Evolutionary conservation across 2,888 invertebrate species (phyloP).

Genomic region (Lepas anatifera): DNA sequence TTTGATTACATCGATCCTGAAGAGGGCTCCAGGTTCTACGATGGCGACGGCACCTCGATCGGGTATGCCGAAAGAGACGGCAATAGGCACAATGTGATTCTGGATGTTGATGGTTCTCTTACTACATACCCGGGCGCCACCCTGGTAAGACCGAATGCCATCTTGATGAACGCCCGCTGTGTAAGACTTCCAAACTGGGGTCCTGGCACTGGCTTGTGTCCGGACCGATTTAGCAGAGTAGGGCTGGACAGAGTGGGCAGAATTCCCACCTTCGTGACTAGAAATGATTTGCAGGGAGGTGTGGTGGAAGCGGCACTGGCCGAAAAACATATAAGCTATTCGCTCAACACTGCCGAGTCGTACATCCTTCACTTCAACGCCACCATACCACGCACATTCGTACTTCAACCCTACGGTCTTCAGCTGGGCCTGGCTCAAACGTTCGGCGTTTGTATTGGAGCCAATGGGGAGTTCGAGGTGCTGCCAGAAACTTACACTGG

Average conservation of each 20-base stretch:
- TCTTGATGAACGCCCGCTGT: slow-evolving; percentile 7
- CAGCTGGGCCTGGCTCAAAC: not conserved
- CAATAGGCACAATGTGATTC: not conserved
- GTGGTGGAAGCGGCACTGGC: too few relatives aligned
- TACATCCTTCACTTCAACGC: slow-evolving; percentile 9
- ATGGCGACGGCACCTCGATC: not conserved
- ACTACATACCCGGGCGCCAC: not conserved
- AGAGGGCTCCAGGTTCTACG: not conserved
- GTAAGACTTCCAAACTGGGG: not conserved
- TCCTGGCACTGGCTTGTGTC: not conserved
- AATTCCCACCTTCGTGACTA: not conserved
- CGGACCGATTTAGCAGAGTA: not conserved
- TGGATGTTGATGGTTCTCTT: not conserved
- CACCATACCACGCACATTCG: not conserved
- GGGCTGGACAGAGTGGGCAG: not conserved
- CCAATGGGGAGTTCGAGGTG: not conserved
- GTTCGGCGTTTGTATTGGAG: not conserved
- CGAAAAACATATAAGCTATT: not conserved
- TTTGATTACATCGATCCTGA: not conserved
- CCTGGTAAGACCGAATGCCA: not conserved
- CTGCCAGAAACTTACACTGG: not conserved
- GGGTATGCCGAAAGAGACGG: not conserved
- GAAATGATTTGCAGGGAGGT: not conserved
- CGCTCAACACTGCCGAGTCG: not conserved
- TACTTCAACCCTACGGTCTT: not conserved